phyloP scores from a whole-genome alignment of 1,140 invertebrate species.

The Papilio polyxenes region DNA sequence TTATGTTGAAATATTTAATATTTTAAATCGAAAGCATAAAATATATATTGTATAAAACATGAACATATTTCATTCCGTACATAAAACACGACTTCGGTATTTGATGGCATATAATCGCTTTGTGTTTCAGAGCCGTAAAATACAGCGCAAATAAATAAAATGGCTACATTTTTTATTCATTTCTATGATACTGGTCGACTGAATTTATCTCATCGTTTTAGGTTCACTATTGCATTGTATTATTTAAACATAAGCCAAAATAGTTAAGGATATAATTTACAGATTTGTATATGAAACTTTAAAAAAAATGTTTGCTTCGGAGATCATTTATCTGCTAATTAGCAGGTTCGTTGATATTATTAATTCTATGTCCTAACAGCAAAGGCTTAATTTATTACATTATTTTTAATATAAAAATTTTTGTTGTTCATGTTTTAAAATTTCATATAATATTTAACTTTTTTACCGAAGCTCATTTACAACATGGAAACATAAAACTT shows the following conservation, averaged over 20 bases:
- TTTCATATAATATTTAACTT: too few relatives aligned
- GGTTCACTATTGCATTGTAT: too few relatives aligned
- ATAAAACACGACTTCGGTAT: background rate
- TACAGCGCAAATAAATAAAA: background rate
- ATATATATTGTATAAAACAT: background rate
- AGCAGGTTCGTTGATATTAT: background rate
- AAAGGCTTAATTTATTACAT: background rate
- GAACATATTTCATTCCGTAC: background rate
- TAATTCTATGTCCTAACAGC: background rate
- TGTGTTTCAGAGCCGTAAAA: background rate
- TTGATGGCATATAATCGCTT: slow-evolving; percentile 1
- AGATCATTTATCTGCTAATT: background rate
- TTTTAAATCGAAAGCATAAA: background rate
- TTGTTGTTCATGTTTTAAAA: too few relatives aligned
- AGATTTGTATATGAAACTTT: too few relatives aligned
- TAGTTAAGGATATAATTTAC: too few relatives aligned
- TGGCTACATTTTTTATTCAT: background rate
- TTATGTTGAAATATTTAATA: too few relatives aligned
- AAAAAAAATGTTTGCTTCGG: background rate
- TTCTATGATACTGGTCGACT: background rate
- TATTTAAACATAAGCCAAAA: too few relatives aligned
- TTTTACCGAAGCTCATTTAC: background rate
- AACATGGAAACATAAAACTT: background rate
- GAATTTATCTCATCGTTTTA: background rate
- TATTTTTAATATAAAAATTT: background rate